Conservation (phyloP, 2,113 vertebrate genomes). For the Muntiacus reevesi region DNA sequence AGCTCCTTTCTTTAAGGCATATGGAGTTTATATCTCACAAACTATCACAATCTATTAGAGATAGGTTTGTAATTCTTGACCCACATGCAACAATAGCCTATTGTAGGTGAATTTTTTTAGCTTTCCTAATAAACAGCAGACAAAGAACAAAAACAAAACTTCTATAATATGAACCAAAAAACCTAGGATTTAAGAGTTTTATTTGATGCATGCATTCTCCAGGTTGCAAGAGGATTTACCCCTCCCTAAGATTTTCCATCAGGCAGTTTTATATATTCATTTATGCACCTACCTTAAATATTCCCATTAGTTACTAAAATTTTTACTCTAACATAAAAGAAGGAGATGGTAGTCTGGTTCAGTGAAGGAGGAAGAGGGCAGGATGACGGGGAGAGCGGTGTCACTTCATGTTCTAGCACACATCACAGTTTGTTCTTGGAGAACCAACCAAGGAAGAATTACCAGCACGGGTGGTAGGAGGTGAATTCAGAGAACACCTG, state of each 20-base stretch:
- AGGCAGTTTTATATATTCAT: background rate
- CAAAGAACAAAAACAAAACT: background rate
- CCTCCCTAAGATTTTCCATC: background rate
- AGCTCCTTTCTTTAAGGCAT: background rate
- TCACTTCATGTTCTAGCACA: background rate
- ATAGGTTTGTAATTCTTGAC: background rate
- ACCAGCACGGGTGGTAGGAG: background rate
- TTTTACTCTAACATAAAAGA: background rate
- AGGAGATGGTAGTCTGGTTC: background rate
- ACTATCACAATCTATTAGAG: background rate
- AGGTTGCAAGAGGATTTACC: background rate
- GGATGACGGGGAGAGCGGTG: background rate
- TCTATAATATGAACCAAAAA: background rate
- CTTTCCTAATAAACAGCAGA: background rate
- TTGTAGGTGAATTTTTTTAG: background rate
- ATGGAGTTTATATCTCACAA: background rate
- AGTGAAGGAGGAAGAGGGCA: background rate
- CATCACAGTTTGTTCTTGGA: background rate
- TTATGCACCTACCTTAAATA: background rate
- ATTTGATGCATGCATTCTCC: background rate
- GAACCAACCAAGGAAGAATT: background rate
- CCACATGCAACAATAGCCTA: background rate
- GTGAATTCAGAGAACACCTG: background rate
- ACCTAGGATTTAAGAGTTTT: background rate
- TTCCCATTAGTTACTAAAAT: background rate